These are phyloP conservation scores for Xenus cinereus DNA, from an alignment of 2,113 vertebrate genomes.

Conservation along the genomic window DNA sequence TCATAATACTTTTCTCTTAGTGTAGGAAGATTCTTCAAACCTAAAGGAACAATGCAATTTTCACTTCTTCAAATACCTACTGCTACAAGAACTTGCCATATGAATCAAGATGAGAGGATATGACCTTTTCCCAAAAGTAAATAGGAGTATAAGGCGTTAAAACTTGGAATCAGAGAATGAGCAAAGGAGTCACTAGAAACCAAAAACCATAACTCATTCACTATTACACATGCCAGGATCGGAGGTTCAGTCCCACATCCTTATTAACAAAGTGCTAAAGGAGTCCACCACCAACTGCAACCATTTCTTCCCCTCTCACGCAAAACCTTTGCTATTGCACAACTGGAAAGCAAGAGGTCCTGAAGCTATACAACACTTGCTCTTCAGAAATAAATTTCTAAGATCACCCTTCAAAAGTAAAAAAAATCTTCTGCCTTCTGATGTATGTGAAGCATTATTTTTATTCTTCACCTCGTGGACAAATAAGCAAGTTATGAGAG, in stretches of 20 bases:
- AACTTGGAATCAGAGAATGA: not conserved
- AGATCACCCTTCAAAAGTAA: not conserved
- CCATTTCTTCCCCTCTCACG: not conserved
- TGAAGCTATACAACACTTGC: not conserved
- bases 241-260: not conserved
- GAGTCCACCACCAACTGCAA: not conserved
- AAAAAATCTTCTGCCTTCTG: not conserved
- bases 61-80: not conserved
- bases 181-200: not conserved
- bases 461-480: not conserved
- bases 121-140: not conserved
- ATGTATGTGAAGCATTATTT: not conserved
- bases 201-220: not conserved
- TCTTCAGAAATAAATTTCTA: not conserved
- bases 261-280: not conserved
- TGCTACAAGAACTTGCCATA: not conserved
- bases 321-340: not conserved
- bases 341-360: not conserved
- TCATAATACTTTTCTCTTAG: not conserved
- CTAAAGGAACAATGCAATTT: not conserved
- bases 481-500: not conserved
- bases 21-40: not conserved
- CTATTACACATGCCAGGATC: not conserved
- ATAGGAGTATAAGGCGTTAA: not conserved
- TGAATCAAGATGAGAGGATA: not conserved